These are phyloP conservation scores for Conistra vaccinii DNA, from an alignment of 2,888 invertebrate genomes.

Conservation along the genomic window DNA sequence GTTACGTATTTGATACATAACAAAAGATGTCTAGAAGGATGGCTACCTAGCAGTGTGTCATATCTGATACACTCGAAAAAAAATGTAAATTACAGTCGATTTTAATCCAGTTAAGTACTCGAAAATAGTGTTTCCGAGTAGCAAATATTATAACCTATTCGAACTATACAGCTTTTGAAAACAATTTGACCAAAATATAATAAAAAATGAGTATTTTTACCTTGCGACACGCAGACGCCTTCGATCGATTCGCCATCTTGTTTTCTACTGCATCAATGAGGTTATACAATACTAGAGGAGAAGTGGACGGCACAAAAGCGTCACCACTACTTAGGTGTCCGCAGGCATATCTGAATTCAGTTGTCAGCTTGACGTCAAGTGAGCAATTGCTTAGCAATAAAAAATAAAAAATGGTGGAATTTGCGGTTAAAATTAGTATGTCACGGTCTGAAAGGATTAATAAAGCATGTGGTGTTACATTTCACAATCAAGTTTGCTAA, in stretches of 20 bases:
- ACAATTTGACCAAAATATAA: background rate
- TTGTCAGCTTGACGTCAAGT: too few species aligned
- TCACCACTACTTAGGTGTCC: too few species aligned
- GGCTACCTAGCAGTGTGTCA: background rate
- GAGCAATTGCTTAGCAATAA: too few species aligned
- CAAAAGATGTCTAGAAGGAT: background rate
- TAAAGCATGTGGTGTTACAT: too few species aligned
- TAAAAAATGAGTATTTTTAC: background rate
- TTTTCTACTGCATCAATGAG: too few species aligned
- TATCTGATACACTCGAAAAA: background rate
- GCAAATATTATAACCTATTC: background rate
- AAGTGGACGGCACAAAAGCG: too few species aligned
- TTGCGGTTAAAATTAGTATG: too few species aligned
- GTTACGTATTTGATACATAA: background rate
- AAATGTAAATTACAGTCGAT: background rate
- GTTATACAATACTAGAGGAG: too few species aligned
- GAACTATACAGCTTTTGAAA: background rate
- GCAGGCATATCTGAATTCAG: too few species aligned
- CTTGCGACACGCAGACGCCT: background rate
- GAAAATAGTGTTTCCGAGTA: background rate
- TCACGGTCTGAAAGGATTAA: too few species aligned
- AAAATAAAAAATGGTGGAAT: too few species aligned
- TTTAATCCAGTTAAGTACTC: background rate
- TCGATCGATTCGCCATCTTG: background rate
- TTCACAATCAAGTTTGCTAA: too few species aligned